Base-by-base conservation (phyloP, 2,113 vertebrate species). In the Vulpes vulpes region DNA sequence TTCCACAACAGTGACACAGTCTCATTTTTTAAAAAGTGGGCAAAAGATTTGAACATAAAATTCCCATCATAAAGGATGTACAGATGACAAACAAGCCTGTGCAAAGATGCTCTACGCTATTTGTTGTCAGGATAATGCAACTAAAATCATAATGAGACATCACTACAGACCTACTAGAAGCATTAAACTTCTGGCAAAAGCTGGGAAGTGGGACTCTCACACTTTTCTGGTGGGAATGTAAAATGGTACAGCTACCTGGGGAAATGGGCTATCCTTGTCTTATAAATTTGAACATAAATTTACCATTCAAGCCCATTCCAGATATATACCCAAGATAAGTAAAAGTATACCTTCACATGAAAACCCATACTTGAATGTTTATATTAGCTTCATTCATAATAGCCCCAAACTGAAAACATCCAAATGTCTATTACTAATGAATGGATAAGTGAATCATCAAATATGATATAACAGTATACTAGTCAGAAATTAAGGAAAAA, bases 381-480 rank as follows among this genome's bases (percentile, higher is more conserved):
- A 32, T 15, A 27, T 38, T 12, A 23, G 17, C 19, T 49, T 73
- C 30, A 30, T 49, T 59, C 83, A 38, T 11, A 49, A 62, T 3
- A 32, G 60, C 59, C 74, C 57, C 55, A 62, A 22, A 51, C 23
- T 57, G 38, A 23, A 92, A 25, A 11, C 55, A 62, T 10, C n/a
- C 83, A 57, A 8, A 20, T 11, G 8, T 19, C 53, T 59, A 22
- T 27, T 59, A 23, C 38, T 16, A 35, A 27, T 64, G 81, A 35
- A 25, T 2, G 11, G 71, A 57, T 12, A 25, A 32, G 35, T 4
- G 10, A 19, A 57, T 10, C 0, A 0, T 11, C 43, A 11, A 25
- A 11, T 12, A 4, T 4, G 38, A 16, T 15, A 22, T 0, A 55
- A n/a, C 0, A 16, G 51, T 22, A 23, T 7, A 5, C 23, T 10